Evolutionary conservation across 37 sponge, comb jelly and placozoan species (phyloP).

Genomic region (Theonella swinhoei): DNA sequence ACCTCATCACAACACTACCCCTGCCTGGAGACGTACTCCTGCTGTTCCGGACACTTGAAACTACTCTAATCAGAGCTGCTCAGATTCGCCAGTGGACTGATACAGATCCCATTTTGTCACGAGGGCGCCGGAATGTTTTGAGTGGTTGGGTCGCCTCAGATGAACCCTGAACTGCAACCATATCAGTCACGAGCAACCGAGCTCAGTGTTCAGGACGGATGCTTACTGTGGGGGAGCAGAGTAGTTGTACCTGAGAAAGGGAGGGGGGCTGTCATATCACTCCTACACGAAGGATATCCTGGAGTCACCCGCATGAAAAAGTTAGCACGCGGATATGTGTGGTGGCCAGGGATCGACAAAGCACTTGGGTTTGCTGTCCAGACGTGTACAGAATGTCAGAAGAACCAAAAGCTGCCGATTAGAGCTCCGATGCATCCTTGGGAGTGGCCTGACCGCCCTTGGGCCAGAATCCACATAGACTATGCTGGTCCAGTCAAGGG

Average conservation of each 20-base stretch:
- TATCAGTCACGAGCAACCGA: not conserved
- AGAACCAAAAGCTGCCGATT: not conserved
- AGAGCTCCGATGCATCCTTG: constrained; percentile 17
- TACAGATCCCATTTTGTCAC: constrained; percentile 7
- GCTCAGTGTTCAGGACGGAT: constrained; percentile 20
- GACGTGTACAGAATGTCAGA: constrained; percentile 3
- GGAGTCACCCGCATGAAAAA: constrained; percentile 8
- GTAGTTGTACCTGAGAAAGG: constrained; percentile 13
- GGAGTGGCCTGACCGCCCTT: constrained; percentile 26
- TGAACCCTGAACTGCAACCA: not conserved
- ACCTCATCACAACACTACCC: not conserved
- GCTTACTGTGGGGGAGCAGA: constrained; percentile 4
- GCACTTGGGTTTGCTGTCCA: not conserved
- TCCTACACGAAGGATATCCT: constrained; percentile 6
- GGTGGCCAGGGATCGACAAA: constrained; percentile 30
- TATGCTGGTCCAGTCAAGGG: constrained; percentile 10
- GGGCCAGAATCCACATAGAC: constrained; percentile 10
- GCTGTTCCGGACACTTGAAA: constrained; percentile 10
- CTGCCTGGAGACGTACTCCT: constrained; percentile 18
- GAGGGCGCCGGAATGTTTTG: not conserved
- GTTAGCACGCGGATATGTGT: constrained; percentile 7
- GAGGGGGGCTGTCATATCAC: not conserved
- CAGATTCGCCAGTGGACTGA: constrained; percentile 10
- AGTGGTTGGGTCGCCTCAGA: constrained; percentile 3
- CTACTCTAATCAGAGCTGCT: not conserved